Evolutionary conservation across 2,888 invertebrate genomes (phyloP).

Genomic region (Hesperia comma): DNA sequence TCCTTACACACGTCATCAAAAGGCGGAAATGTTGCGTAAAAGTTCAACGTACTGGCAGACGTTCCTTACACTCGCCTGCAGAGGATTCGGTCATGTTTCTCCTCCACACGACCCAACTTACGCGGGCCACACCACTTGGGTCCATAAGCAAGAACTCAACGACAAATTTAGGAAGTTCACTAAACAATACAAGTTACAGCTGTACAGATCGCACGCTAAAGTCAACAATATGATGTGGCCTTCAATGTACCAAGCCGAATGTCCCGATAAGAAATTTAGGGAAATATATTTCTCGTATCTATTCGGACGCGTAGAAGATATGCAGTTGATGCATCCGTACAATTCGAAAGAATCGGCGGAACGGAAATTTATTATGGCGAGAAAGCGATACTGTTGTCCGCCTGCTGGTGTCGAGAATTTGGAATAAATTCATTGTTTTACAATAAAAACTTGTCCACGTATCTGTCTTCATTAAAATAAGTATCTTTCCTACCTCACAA

Average conservation of each 20-base stretch:
- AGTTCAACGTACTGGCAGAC: conserved; percentile 61
- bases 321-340: conserved; percentile 68
- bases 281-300: conserved; percentile 74
- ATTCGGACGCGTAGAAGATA: conserved; percentile 56
- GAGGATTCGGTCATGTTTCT: conserved; percentile 57
- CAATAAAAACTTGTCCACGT: background rate
- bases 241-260: conserved; percentile 68
- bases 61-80: conserved; percentile 53
- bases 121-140: conserved; percentile 59
- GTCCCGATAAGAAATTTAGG: conserved; percentile 73
- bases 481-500: too few species aligned
- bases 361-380: conserved; percentile 50
- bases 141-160: conserved; percentile 59
- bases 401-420: conserved; percentile 54
- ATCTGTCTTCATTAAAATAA: background rate
- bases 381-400: conserved; percentile 59
- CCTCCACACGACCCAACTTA: conserved; percentile 55
- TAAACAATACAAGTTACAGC: conserved; percentile 54
- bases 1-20: conserved; percentile 51
- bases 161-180: conserved; percentile 59
- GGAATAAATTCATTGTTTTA: conserved; percentile 16
- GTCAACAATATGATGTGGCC: conserved; percentile 70
- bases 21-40: conserved; percentile 50
- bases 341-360: conserved; percentile 52
- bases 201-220: conserved; percentile 62